Percentiles rank a stretch among this genome's conserved stretches.
Evolutionary conservation across 92 coral and sea anemone genomes (phyloP).

Genomic region (Ricordea florida): DNA sequence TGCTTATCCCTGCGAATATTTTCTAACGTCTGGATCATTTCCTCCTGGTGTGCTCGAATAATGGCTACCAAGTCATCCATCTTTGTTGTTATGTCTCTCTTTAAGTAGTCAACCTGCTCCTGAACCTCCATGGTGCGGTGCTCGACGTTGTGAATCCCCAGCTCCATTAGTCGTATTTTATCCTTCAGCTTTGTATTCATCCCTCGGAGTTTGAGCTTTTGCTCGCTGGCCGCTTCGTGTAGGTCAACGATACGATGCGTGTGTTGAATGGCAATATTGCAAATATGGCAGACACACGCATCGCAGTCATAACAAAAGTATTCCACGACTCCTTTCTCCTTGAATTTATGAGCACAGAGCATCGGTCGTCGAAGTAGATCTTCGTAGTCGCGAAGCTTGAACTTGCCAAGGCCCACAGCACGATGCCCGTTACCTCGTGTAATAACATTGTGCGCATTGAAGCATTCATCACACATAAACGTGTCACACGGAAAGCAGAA

Average conservation of each 20-base stretch:
- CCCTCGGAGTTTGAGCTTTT: slow-evolving; percentile 74
- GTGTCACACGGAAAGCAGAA: slow-evolving; percentile 87
- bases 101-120: slow-evolving; percentile 83
- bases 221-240: slow-evolving; percentile 87
- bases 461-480: slow-evolving; percentile 91
- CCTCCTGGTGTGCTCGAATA: slow-evolving; percentile 71
- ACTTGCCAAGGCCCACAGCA: slow-evolving; percentile 63
- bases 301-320: slow-evolving; percentile 89
- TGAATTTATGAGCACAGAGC: slow-evolving; percentile 85
- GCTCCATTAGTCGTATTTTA: slow-evolving; percentile 68
- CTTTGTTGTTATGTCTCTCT: slow-evolving; percentile 79
- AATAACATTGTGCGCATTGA: slow-evolving; percentile 78
- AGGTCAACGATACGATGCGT: slow-evolving; percentile 81
- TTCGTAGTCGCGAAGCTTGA: slow-evolving; percentile 81
- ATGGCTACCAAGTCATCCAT: slow-evolving; percentile 75
- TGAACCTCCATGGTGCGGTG: slow-evolving; percentile 80
- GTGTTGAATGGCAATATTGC: slow-evolving; percentile 91
- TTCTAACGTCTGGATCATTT: slow-evolving; percentile 77
- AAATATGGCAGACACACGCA: slow-evolving; percentile 85
- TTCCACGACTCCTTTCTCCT: slow-evolving; percentile 85
- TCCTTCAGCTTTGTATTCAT: slow-evolving; percentile 62
- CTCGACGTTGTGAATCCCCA: slow-evolving; percentile 78
- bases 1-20: slow-evolving; percentile 80
- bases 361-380: slow-evolving; percentile 72
- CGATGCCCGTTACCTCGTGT: slow-evolving; percentile 80